Evolutionary conservation across 2,113 vertebrate genomes (phyloP).

Genomic region (Lota lota): DNA sequence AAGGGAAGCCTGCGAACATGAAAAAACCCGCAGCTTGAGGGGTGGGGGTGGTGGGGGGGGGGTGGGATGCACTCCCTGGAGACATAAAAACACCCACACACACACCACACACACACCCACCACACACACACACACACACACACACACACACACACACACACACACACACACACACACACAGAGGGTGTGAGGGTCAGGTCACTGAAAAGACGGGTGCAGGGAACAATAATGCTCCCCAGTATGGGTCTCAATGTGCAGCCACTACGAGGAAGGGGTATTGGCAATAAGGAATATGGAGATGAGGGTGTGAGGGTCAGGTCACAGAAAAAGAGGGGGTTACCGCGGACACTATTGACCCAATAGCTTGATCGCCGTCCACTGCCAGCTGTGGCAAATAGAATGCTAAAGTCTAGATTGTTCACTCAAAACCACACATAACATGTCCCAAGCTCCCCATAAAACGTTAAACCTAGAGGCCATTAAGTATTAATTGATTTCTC

Average conservation of each 20-base stretch:
- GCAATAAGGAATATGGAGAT: too few species aligned
- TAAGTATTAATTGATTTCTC: neutral
- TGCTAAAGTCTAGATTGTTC: slow-evolving; percentile 43
- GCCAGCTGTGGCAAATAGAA: slow-evolving; percentile 50
- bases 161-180: slow-evolving; percentile 53
- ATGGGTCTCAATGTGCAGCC: too few species aligned
- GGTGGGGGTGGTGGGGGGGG: slow-evolving; percentile 21
- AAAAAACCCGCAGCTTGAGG: neutral
- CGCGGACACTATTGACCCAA: too few species aligned
- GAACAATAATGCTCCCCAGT: slow-evolving; percentile 39
- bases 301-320: too few species aligned
- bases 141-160: slow-evolving; percentile 29
- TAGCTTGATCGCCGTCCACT: slow-evolving; percentile 31
- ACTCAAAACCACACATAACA: slow-evolving; percentile 16
- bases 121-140: slow-evolving; percentile 23
- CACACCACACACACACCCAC: slow-evolving; percentile 16
- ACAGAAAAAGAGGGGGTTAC: too few species aligned
- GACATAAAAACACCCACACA: slow-evolving; percentile 7
- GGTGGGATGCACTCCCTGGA: slow-evolving; percentile 52
- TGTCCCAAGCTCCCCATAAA: neutral
- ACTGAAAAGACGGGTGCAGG: slow-evolving; percentile 34
- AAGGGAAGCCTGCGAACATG: neutral
- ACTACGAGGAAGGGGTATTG: too few species aligned
- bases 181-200: slow-evolving; percentile 69
- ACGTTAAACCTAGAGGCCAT: neutral